Evolutionary conservation across 2,888 invertebrate genomes (phyloP).

Genomic region (Biston stratarius): DNA sequence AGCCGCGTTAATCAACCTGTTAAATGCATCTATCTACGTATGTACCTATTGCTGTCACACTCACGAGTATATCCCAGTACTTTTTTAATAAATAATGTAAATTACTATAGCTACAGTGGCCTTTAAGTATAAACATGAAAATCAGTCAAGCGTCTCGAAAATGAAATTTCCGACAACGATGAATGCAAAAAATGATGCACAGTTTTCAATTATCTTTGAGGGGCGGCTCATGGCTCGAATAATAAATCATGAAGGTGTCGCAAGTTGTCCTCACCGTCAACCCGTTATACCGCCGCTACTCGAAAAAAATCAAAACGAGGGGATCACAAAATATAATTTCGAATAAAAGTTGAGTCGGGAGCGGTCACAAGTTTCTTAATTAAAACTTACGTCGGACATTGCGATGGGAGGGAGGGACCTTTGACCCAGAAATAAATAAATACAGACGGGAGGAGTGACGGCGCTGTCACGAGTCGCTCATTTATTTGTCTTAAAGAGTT

Average conservation of each 20-base stretch:
- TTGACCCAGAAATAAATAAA: constrained; percentile 86
- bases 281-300: constrained; percentile 73
- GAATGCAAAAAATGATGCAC: constrained; percentile 54
- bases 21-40: constrained; percentile 49
- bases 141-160: constrained; percentile 21
- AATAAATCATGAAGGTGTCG: constrained; percentile 80
- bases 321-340: constrained; percentile 84
- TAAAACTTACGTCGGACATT: constrained; percentile 85
- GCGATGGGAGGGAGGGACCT: constrained; percentile 77
- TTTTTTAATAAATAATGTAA: not conserved
- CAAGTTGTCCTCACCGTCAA: constrained; percentile 73
- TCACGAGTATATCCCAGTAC: not conserved
- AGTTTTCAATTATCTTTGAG: constrained; percentile 69
- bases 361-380: constrained; percentile 87
- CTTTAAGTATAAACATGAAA: constrained; percentile 35
- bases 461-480: constrained; percentile 78
- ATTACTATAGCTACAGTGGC: constrained; percentile 40
- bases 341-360: constrained; percentile 82
- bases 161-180: constrained; percentile 30
- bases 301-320: constrained; percentile 77
- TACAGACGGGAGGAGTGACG: constrained; percentile 71
- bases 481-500: constrained; percentile 83
- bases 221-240: constrained; percentile 61
- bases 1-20: constrained; percentile 74
- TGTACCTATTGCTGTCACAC: constrained; percentile 20